Evolutionary conservation across 2,113 vertebrate genomes (phyloP).

Genomic region (Neomonachus schauinslandi): DNA sequence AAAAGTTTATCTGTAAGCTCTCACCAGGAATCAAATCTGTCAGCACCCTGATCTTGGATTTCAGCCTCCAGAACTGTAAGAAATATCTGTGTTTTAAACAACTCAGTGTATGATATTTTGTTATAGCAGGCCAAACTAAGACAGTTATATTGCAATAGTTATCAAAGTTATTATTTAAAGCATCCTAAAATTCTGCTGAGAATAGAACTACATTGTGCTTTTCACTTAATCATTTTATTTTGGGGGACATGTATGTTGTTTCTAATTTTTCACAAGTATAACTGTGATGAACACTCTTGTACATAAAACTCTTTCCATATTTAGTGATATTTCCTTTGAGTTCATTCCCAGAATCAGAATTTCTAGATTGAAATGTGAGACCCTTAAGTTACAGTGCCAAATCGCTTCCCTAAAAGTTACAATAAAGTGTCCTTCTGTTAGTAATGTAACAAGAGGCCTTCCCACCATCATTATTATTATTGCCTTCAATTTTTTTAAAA

Average conservation of each 20-base stretch:
- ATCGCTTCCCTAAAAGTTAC: background rate
- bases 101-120: background rate
- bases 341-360: background rate
- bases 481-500: background rate
- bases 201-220: background rate
- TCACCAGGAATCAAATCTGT: background rate
- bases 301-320: background rate
- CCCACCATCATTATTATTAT: background rate
- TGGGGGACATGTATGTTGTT: background rate
- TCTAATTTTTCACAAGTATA: background rate
- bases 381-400: background rate
- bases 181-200: background rate
- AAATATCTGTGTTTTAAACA: background rate
- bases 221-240: background rate
- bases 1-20: background rate
- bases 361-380: background rate
- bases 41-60: background rate
- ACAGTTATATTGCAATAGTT: background rate
- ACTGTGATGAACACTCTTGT: background rate
- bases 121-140: background rate
- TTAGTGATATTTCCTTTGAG: background rate
- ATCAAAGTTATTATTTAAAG: background rate
- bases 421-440: background rate
- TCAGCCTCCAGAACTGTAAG: background rate
- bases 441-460: background rate